Conservation (phyloP, 2,888 invertebrate species). For the Leptinotarsa rubiginosa region DNA sequence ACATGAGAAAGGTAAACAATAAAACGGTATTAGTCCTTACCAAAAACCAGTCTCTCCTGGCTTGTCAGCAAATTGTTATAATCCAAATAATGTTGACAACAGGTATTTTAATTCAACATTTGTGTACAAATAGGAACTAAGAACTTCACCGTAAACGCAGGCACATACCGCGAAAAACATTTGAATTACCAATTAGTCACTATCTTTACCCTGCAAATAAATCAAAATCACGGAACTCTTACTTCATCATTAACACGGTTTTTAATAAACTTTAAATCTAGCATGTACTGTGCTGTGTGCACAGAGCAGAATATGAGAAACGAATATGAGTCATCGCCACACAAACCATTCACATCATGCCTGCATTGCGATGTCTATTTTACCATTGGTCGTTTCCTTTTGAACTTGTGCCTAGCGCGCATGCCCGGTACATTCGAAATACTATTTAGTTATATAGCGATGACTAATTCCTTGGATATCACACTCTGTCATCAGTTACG, state of each 20-base stretch:
- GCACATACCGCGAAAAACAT: conserved; percentile 32
- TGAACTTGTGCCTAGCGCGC: conserved; percentile 51
- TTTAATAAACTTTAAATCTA: conserved; percentile 38
- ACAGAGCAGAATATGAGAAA: conserved; percentile 44
- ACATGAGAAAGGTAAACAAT: conserved; percentile 14
- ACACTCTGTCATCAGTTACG: conserved; percentile 26
- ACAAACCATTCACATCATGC: conserved; percentile 60
- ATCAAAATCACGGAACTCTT: conserved; percentile 35
- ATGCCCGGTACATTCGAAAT: conserved; percentile 46
- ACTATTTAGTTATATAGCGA: conserved; percentile 46
- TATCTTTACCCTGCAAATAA: conserved; percentile 32
- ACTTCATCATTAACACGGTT: conserved; percentile 38
- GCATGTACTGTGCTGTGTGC: conserved; percentile 34
- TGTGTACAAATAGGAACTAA: conserved; percentile 28
- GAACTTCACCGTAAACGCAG: conserved; percentile 27
- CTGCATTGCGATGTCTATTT: conserved; percentile 60
- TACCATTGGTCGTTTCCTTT: conserved; percentile 54
- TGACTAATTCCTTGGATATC: conserved; percentile 58
- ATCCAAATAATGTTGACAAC: conserved; percentile 48
- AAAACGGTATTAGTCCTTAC: conserved; percentile 30
- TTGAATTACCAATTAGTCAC: conserved; percentile 34
- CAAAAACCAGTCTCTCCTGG: conserved; percentile 38
- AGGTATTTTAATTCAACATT: conserved; percentile 45
- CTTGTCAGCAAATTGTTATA: conserved; percentile 37
- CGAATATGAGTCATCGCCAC: conserved; percentile 55